Conservation (phyloP, 2,797 vertebrate species). For the Fistularia commersonii region DNA sequence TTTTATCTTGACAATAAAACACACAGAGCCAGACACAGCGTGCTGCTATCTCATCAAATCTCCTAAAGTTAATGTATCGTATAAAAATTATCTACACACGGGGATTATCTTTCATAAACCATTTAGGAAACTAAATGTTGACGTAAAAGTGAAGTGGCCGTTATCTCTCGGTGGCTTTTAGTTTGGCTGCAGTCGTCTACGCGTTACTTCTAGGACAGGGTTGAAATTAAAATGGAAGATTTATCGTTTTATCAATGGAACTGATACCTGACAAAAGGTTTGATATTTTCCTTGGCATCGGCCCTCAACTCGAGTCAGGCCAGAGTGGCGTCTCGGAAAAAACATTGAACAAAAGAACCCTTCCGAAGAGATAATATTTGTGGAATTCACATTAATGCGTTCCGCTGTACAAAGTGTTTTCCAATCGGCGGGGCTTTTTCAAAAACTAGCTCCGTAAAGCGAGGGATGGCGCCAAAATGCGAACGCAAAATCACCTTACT, state of each 20-base stretch:
- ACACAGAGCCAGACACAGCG: constrained; percentile 29
- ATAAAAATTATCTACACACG: constrained; percentile 33
- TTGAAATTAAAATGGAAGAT: constrained; percentile 29
- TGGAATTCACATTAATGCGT: too few relatives aligned
- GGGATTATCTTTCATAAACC: constrained; percentile 62
- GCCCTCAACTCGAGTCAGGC: constrained; percentile 25
- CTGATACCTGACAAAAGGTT: constrained; percentile 11
- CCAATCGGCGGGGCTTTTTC: too few relatives aligned
- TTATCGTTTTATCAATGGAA: constrained; percentile 28
- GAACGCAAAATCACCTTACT: too few relatives aligned
- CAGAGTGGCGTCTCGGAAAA: constrained; percentile 30
- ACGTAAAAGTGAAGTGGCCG: constrained; percentile 31
- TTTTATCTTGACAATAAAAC: constrained; percentile 41
- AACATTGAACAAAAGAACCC: too few relatives aligned
- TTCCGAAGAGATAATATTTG: too few relatives aligned
- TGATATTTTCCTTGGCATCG: constrained; percentile 46
- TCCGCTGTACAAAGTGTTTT: too few relatives aligned
- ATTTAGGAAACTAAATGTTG: constrained; percentile 50
- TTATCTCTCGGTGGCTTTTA: constrained; percentile 43
- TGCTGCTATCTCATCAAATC: constrained; percentile 31
- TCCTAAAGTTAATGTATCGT: constrained; percentile 27
- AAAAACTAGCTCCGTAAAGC: too few relatives aligned
- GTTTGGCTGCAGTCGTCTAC: constrained; percentile 27
- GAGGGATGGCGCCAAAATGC: too few relatives aligned
- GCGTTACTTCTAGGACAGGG: too few relatives aligned